phyloP scores from a whole-genome alignment of 2,797 vertebrate genomes.

The Diplodus sargus region DNA sequence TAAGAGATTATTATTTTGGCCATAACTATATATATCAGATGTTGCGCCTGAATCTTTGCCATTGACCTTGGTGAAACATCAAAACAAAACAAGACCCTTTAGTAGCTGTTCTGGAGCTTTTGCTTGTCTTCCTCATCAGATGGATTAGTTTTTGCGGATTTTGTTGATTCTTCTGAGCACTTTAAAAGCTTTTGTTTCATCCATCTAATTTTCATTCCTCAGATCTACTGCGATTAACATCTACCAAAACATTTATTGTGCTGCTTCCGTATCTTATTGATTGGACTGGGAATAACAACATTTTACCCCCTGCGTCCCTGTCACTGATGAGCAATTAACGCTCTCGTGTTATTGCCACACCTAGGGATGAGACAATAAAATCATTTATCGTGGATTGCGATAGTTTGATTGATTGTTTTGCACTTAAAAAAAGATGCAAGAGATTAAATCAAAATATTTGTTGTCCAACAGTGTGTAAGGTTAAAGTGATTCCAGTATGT shows the following conservation, averaged over 20 bases:
- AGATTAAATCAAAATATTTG: no score
- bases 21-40: not conserved
- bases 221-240: not conserved
- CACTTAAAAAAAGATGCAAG: no score
- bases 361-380: no score
- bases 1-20: not conserved
- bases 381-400: no score
- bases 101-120: not conserved
- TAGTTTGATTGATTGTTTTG: no score
- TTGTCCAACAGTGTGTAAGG: no score
- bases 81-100: not conserved
- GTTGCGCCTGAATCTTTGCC: not conserved
- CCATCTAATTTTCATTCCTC: no score
- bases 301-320: not conserved
- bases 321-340: not conserved
- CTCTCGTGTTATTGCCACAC: conserved; percentile 10
- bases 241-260: not conserved
- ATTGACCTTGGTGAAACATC: conserved; percentile 15
- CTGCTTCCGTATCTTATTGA: not conserved
- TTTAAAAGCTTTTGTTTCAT: not conserved
- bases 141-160: not conserved
- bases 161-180: not conserved
- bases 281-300: not conserved
- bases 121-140: not conserved
- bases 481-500: no score